phyloP scores from a whole-genome alignment of 2,888 invertebrate genomes.

The Hypercompe scribonia region DNA sequence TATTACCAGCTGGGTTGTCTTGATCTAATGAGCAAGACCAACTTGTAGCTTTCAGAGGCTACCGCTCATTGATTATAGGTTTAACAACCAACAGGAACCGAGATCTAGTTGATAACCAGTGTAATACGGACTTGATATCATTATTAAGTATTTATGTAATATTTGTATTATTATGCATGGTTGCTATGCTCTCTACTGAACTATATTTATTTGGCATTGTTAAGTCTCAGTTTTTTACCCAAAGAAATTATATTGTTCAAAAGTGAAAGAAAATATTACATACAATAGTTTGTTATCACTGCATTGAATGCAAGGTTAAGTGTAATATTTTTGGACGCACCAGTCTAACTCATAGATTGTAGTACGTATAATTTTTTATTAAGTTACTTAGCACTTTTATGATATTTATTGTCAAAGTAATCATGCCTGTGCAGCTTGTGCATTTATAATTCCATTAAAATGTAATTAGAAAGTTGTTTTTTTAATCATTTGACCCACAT shows the following conservation, averaged over 20 bases:
- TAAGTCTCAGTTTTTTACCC: conserved; percentile 42
- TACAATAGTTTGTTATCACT: conserved; percentile 53
- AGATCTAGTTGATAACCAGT: conserved; percentile 41
- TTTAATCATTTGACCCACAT: conserved; percentile 43
- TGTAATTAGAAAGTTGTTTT: conserved; percentile 75
- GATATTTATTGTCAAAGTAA: conserved; percentile 81
- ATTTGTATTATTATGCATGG: conserved; percentile 40
- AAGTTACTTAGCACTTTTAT: conserved; percentile 81
- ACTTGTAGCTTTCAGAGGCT: conserved; percentile 66
- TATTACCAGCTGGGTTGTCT: conserved; percentile 74
- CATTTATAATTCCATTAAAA: conserved; percentile 85
- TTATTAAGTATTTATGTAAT: conserved; percentile 37
- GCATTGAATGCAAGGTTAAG: conserved; percentile 61
- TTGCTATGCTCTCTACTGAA: conserved; percentile 60
- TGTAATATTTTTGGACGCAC: conserved; percentile 76
- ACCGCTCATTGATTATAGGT: conserved; percentile 31
- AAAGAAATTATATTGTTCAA: conserved; percentile 50
- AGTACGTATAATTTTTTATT: conserved; percentile 73
- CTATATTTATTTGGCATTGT: conserved; percentile 43
- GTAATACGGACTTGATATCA: conserved; percentile 45
- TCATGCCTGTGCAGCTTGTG: conserved; percentile 81
- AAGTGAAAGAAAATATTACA: conserved; percentile 37
- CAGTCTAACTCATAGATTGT: conserved; percentile 78
- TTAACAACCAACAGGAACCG: conserved; percentile 33
- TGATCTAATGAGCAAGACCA: conserved; percentile 76